phyloP scores from a whole-genome alignment of 2,888 invertebrate species.

The Abrostola tripartita region DNA sequence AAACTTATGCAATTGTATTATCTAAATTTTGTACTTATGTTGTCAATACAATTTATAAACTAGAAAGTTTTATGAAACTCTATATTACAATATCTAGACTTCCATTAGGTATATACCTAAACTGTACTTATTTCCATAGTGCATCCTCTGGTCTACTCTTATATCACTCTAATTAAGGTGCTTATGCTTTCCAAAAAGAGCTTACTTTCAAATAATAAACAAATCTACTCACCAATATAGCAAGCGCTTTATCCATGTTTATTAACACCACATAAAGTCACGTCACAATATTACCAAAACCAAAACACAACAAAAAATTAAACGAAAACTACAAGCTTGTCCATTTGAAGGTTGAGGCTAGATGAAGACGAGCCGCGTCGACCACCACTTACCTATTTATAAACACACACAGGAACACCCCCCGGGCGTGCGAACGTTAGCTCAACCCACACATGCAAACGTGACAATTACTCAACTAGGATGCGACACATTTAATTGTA shows the following conservation, averaged over 20 bases:
- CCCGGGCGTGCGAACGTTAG: conserved; percentile 48
- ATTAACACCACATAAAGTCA: conserved; percentile 60
- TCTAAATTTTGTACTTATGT: too few species aligned
- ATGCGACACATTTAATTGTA: conserved; percentile 53
- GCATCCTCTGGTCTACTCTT: too few species aligned
- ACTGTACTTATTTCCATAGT: too few species aligned
- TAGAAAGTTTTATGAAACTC: too few species aligned
- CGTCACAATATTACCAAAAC: conserved; percentile 58
- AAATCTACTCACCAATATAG: conserved; percentile 70
- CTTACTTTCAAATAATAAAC: neutral
- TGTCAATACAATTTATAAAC: too few species aligned
- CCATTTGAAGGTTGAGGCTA: conserved; percentile 84
- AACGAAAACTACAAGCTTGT: conserved; percentile 62
- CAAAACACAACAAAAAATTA: conserved; percentile 51
- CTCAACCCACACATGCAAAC: conserved; percentile 53
- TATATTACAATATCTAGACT: too few species aligned
- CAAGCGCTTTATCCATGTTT: conserved; percentile 75
- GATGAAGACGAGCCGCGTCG: conserved; percentile 73
- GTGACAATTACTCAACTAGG: conserved; percentile 49
- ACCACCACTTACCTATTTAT: conserved; percentile 83
- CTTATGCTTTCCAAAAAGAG: too few species aligned
- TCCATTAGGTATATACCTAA: too few species aligned
- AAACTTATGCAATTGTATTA: too few species aligned
- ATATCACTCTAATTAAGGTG: too few species aligned
- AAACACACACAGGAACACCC: conserved; percentile 77